Conservation (phyloP, 2,888 invertebrate species). For the Nemotelus pantherinus region DNA sequence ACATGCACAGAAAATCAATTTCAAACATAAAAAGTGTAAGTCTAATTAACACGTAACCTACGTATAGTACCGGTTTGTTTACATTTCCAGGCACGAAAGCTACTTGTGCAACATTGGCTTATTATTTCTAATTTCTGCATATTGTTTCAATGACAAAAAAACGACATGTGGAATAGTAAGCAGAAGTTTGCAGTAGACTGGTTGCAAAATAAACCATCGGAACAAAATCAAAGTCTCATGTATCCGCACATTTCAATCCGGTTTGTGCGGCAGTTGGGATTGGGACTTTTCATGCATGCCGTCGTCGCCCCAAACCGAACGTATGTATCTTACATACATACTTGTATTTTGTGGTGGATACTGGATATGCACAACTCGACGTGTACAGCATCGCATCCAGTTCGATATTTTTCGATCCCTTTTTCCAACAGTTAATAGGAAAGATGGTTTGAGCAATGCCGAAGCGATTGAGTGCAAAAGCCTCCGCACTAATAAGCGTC, state of each 20-base stretch:
- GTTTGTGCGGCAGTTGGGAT: constrained; percentile 41
- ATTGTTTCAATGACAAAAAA: constrained; percentile 20
- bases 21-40: too few relatives aligned
- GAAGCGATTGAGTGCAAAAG: constrained; percentile 22
- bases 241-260: constrained; percentile 46
- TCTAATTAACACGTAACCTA: too few relatives aligned
- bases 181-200: neutral
- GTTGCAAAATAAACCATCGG: constrained; percentile 28
- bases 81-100: too few relatives aligned
- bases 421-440: constrained; percentile 31
- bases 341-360: too few relatives aligned
- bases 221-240: constrained; percentile 42
- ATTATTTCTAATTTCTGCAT: constrained; percentile 27
- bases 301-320: neutral
- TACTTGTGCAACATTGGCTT: neutral
- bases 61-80: too few relatives aligned
- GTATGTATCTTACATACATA: neutral
- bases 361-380: neutral
- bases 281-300: constrained; percentile 44
- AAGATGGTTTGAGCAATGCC: constrained; percentile 21
- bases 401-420: constrained; percentile 14
- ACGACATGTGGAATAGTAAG: constrained; percentile 24
- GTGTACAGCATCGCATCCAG: constrained; percentile 1
- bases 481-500: neutral
- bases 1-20: too few relatives aligned